A percentile compares a stretch with the other conserved stretches of the same genome.
Evolutionary conservation across 2,113 vertebrate genomes (phyloP).

Genomic region (Dasyurus viverrinus): DNA sequence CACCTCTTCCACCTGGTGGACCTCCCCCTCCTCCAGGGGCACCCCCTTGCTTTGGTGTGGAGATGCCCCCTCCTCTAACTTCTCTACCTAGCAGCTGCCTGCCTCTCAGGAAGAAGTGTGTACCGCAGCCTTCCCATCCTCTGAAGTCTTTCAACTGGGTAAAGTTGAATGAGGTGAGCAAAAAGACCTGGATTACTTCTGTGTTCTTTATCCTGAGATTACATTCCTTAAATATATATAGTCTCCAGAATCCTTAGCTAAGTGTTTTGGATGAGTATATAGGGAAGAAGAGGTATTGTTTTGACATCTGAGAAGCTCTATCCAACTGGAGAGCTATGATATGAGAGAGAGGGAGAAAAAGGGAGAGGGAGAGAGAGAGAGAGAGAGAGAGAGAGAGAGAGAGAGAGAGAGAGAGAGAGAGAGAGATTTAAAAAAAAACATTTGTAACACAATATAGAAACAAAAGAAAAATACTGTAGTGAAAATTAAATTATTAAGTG

Average conservation of each 20-base stretch:
- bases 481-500: not conserved
- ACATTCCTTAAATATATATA: too few species aligned
- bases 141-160: constrained; percentile 99
- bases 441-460: not conserved
- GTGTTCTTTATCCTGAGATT: not conserved
- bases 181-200: not conserved
- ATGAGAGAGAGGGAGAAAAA: not conserved
- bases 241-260: not conserved
- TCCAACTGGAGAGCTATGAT: not conserved
- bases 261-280: not conserved
- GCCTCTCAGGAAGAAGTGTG: constrained; percentile 90
- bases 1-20: constrained; percentile 88
- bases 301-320: not conserved
- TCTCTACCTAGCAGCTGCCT: constrained; percentile 79
- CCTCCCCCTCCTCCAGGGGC: constrained; percentile 94
- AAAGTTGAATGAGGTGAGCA: constrained; percentile 95
- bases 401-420: too few species aligned
- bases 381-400: too few species aligned
- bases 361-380: too few species aligned
- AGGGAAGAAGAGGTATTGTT: not conserved
- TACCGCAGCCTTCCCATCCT: constrained; percentile 96
- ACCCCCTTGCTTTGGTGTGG: constrained; percentile 90
- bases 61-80: constrained; percentile 82
- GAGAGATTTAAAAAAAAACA: rapidly evolving
- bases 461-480: not conserved